Percentiles rank a stretch among this genome's conserved stretches.
These are phyloP conservation scores for Dreissena rostriformis DNA, from an alignment of 1,140 invertebrate genomes.

Conservation along the genomic window DNA sequence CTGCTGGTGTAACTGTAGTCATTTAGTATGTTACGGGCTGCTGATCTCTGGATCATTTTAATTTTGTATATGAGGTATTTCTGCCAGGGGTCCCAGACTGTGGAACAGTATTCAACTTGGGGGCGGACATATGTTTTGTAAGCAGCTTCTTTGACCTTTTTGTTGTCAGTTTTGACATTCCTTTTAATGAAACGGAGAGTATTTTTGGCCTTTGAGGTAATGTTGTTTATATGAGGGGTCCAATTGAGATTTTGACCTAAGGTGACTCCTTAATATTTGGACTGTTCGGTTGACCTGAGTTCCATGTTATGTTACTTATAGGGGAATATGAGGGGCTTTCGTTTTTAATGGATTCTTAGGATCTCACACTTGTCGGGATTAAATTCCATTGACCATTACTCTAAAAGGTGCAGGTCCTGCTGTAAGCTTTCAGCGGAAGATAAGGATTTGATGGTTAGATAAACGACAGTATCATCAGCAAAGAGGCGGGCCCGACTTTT, in stretches of 20 bases:
- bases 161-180: constrained; percentile 38
- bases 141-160: constrained; percentile 34
- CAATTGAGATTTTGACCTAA: constrained; percentile 8
- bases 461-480: constrained; percentile 4
- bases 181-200: neutral
- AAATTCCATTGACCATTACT: constrained; percentile 46
- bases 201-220: constrained; percentile 24
- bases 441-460: too few species aligned
- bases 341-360: constrained; percentile 34
- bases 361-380: constrained; percentile 46
- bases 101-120: constrained; percentile 22
- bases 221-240: constrained; percentile 25
- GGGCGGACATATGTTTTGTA: constrained; percentile 11
- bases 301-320: constrained; percentile 28
- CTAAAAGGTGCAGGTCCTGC: neutral
- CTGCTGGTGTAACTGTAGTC: constrained; percentile 3
- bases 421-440: neutral
- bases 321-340: neutral
- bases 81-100: constrained; percentile 22
- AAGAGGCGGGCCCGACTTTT: constrained; percentile 7
- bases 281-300: neutral
- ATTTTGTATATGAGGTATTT: neutral
- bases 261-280: constrained; percentile 23
- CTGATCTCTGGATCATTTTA: constrained; percentile 10
- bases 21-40: constrained; percentile 25